phyloP scores from a whole-genome alignment of 2,113 vertebrate species.

The Alosa alosa region DNA sequence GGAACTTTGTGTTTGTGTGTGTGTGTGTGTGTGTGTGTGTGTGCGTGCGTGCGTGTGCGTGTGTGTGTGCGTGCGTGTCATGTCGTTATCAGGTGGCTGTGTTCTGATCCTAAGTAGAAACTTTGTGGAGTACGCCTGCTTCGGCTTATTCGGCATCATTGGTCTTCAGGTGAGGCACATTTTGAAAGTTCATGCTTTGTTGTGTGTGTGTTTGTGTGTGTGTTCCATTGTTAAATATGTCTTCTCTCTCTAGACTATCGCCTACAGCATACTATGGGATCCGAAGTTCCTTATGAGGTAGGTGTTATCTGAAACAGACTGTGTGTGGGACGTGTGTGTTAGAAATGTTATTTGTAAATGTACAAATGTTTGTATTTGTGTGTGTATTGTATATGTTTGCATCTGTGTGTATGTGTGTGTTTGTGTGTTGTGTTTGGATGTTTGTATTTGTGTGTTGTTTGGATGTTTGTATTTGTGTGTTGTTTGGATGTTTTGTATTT shows the following conservation, averaged over 20 bases:
- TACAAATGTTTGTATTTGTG: neutral
- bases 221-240: neutral
- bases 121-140: constrained; percentile 87
- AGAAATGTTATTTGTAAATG: too few species aligned
- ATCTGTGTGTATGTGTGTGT: too few species aligned
- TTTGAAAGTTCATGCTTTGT: neutral
- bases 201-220: neutral
- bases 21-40: too few species aligned
- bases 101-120: constrained; percentile 87
- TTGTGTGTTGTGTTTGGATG: too few species aligned
- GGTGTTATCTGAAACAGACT: constrained; percentile 43
- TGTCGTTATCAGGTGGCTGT: constrained; percentile 75
- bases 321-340: neutral
- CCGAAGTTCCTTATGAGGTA: constrained; percentile 98
- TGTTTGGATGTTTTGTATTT: neutral
- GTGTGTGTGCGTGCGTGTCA: too few species aligned
- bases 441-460: too few species aligned
- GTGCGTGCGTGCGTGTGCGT: too few species aligned
- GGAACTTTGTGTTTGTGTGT: constrained; percentile 89
- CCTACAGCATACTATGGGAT: constrained; percentile 99
- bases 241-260: constrained; percentile 80
- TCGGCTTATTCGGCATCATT: constrained; percentile 62
- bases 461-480: too few species aligned
- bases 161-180: constrained; percentile 39
- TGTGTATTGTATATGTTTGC: neutral